Percentiles rank a stretch among this genome's conserved stretches.
These are phyloP conservation scores for Pavo muticus DNA, from an alignment of 2,113 vertebrate species.

Conservation along the genomic window DNA sequence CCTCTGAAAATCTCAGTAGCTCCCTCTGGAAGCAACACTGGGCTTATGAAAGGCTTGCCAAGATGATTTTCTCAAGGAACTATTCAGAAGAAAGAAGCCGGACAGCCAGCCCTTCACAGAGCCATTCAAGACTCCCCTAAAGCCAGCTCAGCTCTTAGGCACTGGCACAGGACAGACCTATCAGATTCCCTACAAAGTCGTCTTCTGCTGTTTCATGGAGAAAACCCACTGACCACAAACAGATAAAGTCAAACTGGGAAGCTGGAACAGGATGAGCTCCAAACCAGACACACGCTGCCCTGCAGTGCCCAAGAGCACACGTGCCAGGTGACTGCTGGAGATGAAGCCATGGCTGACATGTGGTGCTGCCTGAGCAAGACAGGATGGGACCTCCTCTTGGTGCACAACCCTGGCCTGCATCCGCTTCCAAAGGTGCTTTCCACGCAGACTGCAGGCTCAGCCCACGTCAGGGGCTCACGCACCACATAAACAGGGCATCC, in stretches of 20 bases:
- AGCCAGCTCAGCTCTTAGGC: neutral
- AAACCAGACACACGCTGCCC: neutral
- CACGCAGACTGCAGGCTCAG: neutral
- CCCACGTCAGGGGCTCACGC: neutral
- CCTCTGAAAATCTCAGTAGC: neutral
- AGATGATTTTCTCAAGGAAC: neutral
- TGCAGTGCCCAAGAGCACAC: neutral
- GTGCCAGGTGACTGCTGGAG: neutral
- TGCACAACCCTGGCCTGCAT: neutral
- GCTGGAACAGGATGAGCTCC: neutral
- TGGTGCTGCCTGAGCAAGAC: neutral
- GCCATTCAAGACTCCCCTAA: neutral
- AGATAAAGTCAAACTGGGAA: accelerated
- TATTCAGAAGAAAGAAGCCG: neutral
- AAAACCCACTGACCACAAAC: neutral
- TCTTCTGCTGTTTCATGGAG: neutral
- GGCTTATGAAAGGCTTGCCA: accelerated
- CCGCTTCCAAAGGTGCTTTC: neutral
- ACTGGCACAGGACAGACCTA: neutral
- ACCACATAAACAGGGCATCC: neutral
- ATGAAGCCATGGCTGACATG: neutral
- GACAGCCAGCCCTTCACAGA: neutral
- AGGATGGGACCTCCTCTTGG: neutral
- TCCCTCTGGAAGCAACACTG: neutral
- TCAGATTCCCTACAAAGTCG: neutral